Conservation (phyloP, 2,888 invertebrate species). For the Minunthozetes semirufus region DNA sequence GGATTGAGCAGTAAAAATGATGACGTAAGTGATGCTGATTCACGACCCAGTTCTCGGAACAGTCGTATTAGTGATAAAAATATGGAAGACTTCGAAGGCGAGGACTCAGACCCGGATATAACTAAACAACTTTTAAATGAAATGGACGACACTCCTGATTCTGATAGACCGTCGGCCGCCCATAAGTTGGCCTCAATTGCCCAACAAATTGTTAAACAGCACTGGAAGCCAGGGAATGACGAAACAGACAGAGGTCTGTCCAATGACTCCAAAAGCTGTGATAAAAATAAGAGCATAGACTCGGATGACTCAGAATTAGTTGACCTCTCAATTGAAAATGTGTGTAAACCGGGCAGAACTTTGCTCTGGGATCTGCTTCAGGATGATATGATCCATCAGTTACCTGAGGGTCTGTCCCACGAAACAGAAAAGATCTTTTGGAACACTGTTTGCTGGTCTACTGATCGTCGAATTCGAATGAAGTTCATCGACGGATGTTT, state of each 20-base stretch:
- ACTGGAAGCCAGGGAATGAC: background rate
- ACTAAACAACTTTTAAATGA: slow-evolving; percentile 58
- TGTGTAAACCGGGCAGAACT: slow-evolving; percentile 84
- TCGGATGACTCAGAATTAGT: slow-evolving; percentile 37
- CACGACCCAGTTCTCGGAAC: slow-evolving; percentile 76
- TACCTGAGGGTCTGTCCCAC: slow-evolving; percentile 82
- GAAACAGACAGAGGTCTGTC: background rate
- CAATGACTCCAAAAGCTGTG: background rate
- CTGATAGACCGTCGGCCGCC: background rate
- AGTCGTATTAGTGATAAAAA: slow-evolving; percentile 90
- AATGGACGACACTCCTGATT: background rate
- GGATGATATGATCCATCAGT: slow-evolving; percentile 75
- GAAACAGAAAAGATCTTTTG: slow-evolving; percentile 90
- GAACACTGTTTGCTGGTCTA: slow-evolving; percentile 78
- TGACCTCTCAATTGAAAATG: slow-evolving; percentile 56
- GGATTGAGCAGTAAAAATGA: background rate
- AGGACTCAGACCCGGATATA: slow-evolving; percentile 70
- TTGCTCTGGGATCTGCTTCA: slow-evolving; percentile 88
- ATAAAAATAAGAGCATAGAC: slow-evolving; percentile 32
- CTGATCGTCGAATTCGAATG: slow-evolving; percentile 78
- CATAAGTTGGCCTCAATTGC: slow-evolving; percentile 23
- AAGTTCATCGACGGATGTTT: slow-evolving; percentile 92
- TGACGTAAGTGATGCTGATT: slow-evolving; percentile 55
- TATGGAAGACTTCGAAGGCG: slow-evolving; percentile 87
- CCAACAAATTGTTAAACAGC: slow-evolving; percentile 1